Conservation (phyloP, 2,113 vertebrate species). For the Camelus dromedarius region DNA sequence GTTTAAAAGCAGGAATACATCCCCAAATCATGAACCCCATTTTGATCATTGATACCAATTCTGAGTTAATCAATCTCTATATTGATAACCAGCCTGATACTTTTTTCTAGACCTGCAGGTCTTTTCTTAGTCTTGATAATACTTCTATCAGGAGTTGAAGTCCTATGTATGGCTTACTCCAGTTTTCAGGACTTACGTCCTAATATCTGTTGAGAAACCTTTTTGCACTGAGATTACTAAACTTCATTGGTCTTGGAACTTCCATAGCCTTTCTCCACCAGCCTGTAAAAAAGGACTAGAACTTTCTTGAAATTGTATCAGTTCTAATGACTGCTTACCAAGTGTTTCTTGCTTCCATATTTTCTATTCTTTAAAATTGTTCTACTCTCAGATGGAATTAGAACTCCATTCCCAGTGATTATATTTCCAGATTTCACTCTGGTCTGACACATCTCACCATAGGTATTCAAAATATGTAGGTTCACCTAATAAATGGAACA, state of each 20-base stretch:
- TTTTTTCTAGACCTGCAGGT: background rate
- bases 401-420: background rate
- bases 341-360: background rate
- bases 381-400: background rate
- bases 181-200: background rate
- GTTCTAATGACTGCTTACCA: background rate
- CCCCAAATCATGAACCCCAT: background rate
- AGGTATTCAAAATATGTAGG: background rate
- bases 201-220: background rate
- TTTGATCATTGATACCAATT: background rate
- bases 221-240: conserved; percentile 2
- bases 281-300: background rate
- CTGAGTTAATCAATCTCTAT: background rate
- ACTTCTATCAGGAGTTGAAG: background rate
- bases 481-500: background rate
- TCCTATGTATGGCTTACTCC: background rate
- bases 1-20: background rate
- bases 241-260: background rate
- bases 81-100: background rate
- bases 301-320: background rate
- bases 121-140: background rate
- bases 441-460: background rate
- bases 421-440: conserved; percentile 2
- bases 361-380: background rate
- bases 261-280: background rate